Conservation (phyloP, 2,888 invertebrate species). For the Andricus curvator region DNA sequence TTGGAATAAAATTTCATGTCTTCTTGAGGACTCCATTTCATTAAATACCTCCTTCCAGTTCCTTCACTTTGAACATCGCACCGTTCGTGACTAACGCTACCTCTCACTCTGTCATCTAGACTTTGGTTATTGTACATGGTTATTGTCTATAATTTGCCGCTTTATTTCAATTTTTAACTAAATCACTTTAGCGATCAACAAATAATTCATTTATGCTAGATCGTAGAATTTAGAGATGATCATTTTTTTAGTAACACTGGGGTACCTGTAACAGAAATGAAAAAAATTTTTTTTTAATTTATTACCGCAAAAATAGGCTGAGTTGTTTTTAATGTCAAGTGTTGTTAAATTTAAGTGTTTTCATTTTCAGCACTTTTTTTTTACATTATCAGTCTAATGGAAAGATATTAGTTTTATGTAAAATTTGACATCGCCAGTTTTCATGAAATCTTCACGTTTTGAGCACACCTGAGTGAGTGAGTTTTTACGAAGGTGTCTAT, state of each 20-base stretch:
- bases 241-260: not conserved
- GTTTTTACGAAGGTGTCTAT: too few relatives aligned
- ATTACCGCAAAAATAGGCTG: not conserved
- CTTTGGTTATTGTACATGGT: conserved; percentile 58
- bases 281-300: not conserved
- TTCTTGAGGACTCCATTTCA: conserved; percentile 63
- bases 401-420: too few relatives aligned
- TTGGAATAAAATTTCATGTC: conserved; percentile 58
- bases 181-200: not conserved
- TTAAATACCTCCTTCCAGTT: conserved; percentile 57
- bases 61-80: conserved; percentile 59
- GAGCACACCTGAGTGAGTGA: too few relatives aligned
- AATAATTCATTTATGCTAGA: not conserved
- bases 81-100: conserved; percentile 55
- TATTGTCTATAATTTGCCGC: not conserved
- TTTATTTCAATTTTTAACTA: not conserved
- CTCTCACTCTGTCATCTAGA: conserved; percentile 52
- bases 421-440: too few relatives aligned
- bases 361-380: too few relatives aligned
- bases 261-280: not conserved
- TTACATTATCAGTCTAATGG: too few relatives aligned
- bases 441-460: too few relatives aligned
- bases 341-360: not conserved
- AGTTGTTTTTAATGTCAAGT: not conserved
- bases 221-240: not conserved